These are phyloP conservation scores for Chloroclysta siterata DNA, from an alignment of 2,888 invertebrate species.

Conservation along the genomic window DNA sequence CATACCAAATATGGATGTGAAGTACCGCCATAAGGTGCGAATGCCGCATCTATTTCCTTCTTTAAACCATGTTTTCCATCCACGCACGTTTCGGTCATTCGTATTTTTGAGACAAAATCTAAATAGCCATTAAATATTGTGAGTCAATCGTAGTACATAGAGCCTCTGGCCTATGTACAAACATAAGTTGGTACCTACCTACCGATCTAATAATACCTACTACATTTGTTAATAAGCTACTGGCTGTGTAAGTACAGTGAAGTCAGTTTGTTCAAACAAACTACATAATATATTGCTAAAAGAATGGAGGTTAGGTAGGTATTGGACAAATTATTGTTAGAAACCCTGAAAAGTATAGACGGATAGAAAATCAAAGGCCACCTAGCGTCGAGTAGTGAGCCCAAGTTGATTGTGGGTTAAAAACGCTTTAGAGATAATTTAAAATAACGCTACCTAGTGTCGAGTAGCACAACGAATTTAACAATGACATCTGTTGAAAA, in stretches of 20 bases:
- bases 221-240: no score
- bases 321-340: background rate
- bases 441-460: constrained; percentile 48
- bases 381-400: constrained; percentile 4
- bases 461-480: constrained; percentile 38
- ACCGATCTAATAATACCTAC: background rate
- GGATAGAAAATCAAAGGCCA: background rate
- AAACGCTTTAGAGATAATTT: background rate
- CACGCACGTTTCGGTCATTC: constrained; percentile 54
- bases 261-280: no score
- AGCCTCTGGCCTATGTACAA: constrained; percentile 2
- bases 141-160: constrained; percentile 6
- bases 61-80: constrained; percentile 30
- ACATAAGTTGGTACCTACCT: background rate
- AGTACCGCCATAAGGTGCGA: no score
- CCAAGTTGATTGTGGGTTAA: background rate
- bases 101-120: constrained; percentile 56
- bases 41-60: constrained; percentile 16
- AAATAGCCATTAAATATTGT: constrained; percentile 15
- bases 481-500: constrained; percentile 17
- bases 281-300: no score
- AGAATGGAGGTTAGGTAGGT: no score
- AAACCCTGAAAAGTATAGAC: background rate
- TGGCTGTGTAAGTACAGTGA: no score
- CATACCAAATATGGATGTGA: no score